A percentile compares a stretch with the other conserved stretches of the same genome.
These are phyloP conservation scores for Amblyteles armatorius DNA, from an alignment of 2,888 invertebrate species.

Conservation along the genomic window DNA sequence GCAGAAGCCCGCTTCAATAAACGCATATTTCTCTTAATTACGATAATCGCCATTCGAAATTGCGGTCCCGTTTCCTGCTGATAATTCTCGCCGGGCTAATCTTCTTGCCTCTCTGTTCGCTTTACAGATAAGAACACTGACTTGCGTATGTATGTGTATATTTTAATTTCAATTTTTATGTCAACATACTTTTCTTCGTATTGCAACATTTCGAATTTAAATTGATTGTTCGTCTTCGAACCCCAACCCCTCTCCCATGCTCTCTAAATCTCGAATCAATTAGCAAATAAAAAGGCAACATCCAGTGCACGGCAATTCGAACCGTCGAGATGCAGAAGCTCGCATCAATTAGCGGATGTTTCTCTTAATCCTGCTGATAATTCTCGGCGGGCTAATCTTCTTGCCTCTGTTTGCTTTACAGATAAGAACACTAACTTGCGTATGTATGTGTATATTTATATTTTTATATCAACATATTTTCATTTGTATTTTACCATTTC, in stretches of 20 bases:
- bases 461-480: neutral
- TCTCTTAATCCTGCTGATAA: slow-evolving; percentile 33
- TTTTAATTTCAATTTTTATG: neutral
- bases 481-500: too few species aligned
- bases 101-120: slow-evolving; percentile 16
- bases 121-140: slow-evolving; percentile 2
- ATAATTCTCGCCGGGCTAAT: slow-evolving; percentile 21
- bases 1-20: slow-evolving; percentile 47
- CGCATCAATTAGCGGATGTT: slow-evolving; percentile 45
- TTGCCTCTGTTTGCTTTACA: slow-evolving; percentile 47
- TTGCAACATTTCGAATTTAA: too few species aligned
- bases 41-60: slow-evolving; percentile 37
- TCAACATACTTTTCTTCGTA: too few species aligned
- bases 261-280: slow-evolving; percentile 22
- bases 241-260: neutral
- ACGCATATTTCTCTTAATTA: slow-evolving; percentile 33
- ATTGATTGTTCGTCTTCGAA: too few species aligned
- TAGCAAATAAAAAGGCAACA: slow-evolving; percentile 8
- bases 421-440: slow-evolving; percentile 6
- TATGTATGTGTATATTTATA: neutral
- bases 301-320: neutral
- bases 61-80: neutral
- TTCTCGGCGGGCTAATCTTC: slow-evolving; percentile 27
- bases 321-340: slow-evolving; percentile 36
- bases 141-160: neutral